These are phyloP conservation scores for Chondrosia reniformis DNA, from an alignment of 37 sponge, comb jelly and placozoan genomes.

Conservation along the genomic window DNA sequence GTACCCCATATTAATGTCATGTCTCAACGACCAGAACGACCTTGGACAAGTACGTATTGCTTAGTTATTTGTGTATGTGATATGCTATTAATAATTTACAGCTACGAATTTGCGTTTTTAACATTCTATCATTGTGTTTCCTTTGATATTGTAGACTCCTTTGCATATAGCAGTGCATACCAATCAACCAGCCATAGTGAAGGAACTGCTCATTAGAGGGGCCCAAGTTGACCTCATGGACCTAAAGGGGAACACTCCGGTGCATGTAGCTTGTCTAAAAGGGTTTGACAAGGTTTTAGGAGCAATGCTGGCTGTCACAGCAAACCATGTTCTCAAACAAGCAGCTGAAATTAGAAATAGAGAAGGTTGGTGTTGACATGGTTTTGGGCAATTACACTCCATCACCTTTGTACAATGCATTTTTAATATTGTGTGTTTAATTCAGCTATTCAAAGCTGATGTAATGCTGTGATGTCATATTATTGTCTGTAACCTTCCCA, in stretches of 20 bases:
- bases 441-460: no score
- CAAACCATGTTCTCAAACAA: slow-evolving; percentile 20
- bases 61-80: neutral
- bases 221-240: slow-evolving; percentile 58
- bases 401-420: no score
- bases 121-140: neutral
- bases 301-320: slow-evolving; percentile 20
- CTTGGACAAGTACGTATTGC: slow-evolving; percentile 61
- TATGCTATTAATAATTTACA: neutral
- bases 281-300: slow-evolving; percentile 46
- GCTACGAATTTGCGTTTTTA: neutral
- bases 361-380: slow-evolving; percentile 6
- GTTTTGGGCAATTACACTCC: no score
- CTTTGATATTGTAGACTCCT: slow-evolving; percentile 50
- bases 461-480: neutral
- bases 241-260: slow-evolving; percentile 80
- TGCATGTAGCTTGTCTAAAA: slow-evolving; percentile 63
- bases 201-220: slow-evolving; percentile 44
- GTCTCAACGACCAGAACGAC: slow-evolving; percentile 57
- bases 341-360: slow-evolving; percentile 44
- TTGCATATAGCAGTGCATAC: slow-evolving; percentile 75
- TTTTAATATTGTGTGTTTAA: no score
- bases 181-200: slow-evolving; percentile 49
- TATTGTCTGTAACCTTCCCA: no score
- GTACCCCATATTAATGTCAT: slow-evolving; percentile 25